A percentile compares a stretch with the other conserved stretches of the same genome.
Evolutionary conservation across 2,888 invertebrate genomes (phyloP).

Genomic region (Falcaria lacertinaria): DNA sequence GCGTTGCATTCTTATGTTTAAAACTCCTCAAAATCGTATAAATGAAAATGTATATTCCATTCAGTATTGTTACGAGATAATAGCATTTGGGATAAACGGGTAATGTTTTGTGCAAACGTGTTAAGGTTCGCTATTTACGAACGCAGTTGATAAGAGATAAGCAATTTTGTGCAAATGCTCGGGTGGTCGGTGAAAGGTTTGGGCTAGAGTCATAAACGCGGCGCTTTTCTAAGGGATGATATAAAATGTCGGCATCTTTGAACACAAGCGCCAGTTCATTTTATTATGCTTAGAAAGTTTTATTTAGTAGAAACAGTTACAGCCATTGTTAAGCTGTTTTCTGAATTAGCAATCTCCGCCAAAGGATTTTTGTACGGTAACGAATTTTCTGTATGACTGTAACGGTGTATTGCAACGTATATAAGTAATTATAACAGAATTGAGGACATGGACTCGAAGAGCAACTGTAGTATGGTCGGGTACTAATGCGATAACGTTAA

Average conservation of each 20-base stretch:
- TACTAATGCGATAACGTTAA: too few relatives aligned
- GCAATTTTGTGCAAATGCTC: constrained; percentile 55
- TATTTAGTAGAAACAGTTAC: constrained; percentile 61
- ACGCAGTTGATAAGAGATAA: constrained; percentile 43
- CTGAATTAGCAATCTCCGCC: constrained; percentile 28
- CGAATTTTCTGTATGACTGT: background rate
- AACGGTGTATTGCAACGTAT: constrained; percentile 1
- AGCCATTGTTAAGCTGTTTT: constrained; percentile 24
- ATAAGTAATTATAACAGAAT: background rate
- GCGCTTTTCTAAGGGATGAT: constrained; percentile 51
- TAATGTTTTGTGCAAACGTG: constrained; percentile 26
- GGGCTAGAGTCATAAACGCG: constrained; percentile 47
- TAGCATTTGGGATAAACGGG: constrained; percentile 10
- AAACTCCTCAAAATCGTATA: background rate
- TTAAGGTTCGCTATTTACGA: constrained; percentile 34
- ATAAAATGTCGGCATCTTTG: constrained; percentile 66
- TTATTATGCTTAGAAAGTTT: constrained; percentile 55
- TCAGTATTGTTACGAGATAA: constrained; percentile 2
- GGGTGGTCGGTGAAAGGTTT: constrained; percentile 52
- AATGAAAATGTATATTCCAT: background rate
- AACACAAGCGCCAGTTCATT: constrained; percentile 44
- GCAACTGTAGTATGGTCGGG: too few relatives aligned
- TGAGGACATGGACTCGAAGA: too few relatives aligned
- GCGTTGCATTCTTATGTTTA: background rate
- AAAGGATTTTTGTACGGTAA: constrained; percentile 18